Percentiles rank a stretch among this genome's conserved stretches.
phyloP scores from a whole-genome alignment of 2,113 vertebrate species.

The Meles meles region DNA sequence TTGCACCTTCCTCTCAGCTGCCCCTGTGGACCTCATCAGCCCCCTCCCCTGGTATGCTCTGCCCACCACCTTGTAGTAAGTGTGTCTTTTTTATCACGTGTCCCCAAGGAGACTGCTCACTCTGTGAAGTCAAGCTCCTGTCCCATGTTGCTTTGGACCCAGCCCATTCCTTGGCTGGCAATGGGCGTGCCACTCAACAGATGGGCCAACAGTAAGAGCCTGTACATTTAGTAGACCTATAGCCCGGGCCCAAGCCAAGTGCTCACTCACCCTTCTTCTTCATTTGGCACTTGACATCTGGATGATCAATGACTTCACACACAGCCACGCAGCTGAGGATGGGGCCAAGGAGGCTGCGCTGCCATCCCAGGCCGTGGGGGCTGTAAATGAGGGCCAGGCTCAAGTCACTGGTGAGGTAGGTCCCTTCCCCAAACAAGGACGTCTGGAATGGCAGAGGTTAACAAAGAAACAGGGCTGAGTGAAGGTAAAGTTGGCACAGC shows the following conservation, averaged over 20 bases:
- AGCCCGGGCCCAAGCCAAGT: not conserved
- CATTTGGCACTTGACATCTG: constrained; percentile 96
- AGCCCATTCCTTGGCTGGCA: not conserved
- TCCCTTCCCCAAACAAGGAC: constrained; percentile 97
- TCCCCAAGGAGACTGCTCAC: not conserved
- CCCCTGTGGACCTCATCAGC: not conserved
- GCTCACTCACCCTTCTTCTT: constrained; percentile 92
- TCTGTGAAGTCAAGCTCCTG: not conserved
- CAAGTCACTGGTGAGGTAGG: constrained; percentile 98
- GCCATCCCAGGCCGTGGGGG: constrained; percentile 93
- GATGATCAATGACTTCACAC: constrained; percentile 98
- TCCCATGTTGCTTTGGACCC: not conserved
- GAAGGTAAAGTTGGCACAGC: not conserved
- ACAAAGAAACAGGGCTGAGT: not conserved
- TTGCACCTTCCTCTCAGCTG: not conserved
- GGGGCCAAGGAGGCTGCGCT: constrained; percentile 88
- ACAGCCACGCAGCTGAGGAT: constrained; percentile 95
- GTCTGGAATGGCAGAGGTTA: constrained; percentile 84
- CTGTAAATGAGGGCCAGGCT: constrained; percentile 98
- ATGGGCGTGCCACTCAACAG: not conserved
- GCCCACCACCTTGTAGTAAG: not conserved
- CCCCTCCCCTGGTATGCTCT: not conserved
- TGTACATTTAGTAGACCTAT: not conserved
- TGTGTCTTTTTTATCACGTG: not conserved
- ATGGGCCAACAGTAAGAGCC: not conserved